phyloP scores from a whole-genome alignment of 37 sponge, comb jelly and placozoan genomes.

The Geodia barretti region DNA sequence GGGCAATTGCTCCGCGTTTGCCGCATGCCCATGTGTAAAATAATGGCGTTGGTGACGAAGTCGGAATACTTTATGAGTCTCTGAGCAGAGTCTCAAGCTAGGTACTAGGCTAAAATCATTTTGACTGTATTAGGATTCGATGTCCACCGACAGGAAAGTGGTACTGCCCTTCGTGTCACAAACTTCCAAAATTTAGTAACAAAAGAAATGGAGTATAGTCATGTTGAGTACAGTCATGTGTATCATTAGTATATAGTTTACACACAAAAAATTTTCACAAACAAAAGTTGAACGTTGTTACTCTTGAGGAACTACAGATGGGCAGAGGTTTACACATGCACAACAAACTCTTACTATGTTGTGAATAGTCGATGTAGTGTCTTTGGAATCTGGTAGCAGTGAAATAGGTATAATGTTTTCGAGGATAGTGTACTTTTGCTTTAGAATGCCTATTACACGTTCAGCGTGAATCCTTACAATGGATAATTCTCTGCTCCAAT shows the following conservation, averaged over 20 bases:
- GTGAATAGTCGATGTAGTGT: background rate
- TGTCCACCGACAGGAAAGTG: background rate
- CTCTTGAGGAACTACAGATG: background rate
- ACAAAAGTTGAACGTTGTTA: background rate
- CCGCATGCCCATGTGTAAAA: background rate
- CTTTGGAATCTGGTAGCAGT: background rate
- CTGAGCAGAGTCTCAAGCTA: background rate
- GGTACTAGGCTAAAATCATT: background rate
- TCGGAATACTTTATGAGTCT: background rate
- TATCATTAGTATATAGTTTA: too few relatives aligned
- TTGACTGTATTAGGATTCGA: background rate
- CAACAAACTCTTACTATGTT: background rate
- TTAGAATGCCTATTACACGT: constrained; percentile 56
- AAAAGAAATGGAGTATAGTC: background rate
- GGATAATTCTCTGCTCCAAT: constrained; percentile 44
- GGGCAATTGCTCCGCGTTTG: background rate
- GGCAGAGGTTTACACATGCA: background rate
- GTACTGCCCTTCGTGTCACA: background rate
- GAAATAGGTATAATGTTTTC: constrained; percentile 24
- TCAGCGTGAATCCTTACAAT: constrained; percentile 49
- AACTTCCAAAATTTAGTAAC: background rate
- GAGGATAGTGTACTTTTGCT: constrained; percentile 58
- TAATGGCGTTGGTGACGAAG: background rate
- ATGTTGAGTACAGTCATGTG: background rate
- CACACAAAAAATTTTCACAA: too few relatives aligned